phyloP scores from a whole-genome alignment of 1,140 invertebrate species.

The Drosophila hydei region DNA sequence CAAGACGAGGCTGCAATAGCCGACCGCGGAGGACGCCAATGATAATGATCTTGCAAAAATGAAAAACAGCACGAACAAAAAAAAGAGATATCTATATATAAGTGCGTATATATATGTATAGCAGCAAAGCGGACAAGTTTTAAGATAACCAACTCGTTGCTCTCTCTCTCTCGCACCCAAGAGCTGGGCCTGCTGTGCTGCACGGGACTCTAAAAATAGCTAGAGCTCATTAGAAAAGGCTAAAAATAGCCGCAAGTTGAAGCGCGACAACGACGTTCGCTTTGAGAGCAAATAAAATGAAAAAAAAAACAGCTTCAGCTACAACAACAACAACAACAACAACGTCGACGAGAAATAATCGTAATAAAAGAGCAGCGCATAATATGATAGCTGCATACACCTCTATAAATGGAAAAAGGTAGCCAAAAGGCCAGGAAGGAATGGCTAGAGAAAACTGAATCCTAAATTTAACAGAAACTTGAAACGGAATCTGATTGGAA shows the following conservation, averaged over 20 bases:
- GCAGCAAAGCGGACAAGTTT: constrained; percentile 53
- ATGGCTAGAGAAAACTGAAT: constrained; percentile 30
- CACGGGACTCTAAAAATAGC: constrained; percentile 74
- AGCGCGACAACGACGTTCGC: constrained; percentile 41
- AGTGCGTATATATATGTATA: constrained; percentile 17
- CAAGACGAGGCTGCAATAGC: constrained; percentile 70
- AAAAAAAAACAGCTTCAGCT: background rate
- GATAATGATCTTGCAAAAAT: constrained; percentile 77
- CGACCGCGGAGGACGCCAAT: constrained; percentile 29
- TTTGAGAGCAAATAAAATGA: constrained; percentile 17
- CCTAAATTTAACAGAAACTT: background rate
- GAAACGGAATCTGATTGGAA: background rate
- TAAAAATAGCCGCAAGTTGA: constrained; percentile 70
- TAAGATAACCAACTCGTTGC: constrained; percentile 59
- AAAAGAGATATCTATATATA: constrained; percentile 8
- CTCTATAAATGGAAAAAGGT: constrained; percentile 4
- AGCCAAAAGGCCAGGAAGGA: background rate
- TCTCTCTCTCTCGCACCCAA: constrained; percentile 32
- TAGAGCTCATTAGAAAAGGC: constrained; percentile 75
- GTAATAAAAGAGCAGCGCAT: constrained; percentile 38
- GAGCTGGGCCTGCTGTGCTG: constrained; percentile 51
- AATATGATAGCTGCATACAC: constrained; percentile 21
- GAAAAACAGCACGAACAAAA: constrained; percentile 30
- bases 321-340: background rate
- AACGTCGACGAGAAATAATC: constrained; percentile 20